phyloP scores from a whole-genome alignment of 2,797 vertebrate species.

The Mormyrus proboscirostris region DNA sequence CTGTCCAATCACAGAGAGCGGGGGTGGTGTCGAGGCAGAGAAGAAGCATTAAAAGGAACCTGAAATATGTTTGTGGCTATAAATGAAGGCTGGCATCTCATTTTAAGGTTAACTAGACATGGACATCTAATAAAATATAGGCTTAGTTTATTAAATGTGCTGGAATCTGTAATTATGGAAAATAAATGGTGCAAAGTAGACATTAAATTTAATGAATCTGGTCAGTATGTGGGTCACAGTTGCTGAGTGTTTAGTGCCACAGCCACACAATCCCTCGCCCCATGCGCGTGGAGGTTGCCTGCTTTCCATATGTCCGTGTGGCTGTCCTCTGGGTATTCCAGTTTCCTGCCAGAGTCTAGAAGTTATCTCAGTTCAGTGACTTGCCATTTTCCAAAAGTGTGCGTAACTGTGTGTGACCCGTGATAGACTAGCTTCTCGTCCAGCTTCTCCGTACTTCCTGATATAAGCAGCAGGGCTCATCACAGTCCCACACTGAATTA shows the following conservation, averaged over 20 bases:
- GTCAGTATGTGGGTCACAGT: not conserved
- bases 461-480: not conserved
- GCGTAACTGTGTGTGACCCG: not conserved
- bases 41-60: not conserved
- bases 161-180: not conserved
- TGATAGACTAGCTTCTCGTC: not conserved
- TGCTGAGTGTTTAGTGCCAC: not conserved
- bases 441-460: not conserved
- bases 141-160: not conserved
- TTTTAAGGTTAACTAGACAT: not conserved
- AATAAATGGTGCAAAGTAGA: not conserved
- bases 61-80: not conserved
- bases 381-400: not conserved
- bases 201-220: not conserved
- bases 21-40: not conserved
- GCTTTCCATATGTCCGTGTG: not conserved
- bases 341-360: not conserved
- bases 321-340: not conserved
- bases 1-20: not conserved
- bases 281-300: not conserved
- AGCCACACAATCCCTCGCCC: not conserved
- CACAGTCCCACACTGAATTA: too few relatives aligned
- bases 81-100: not conserved
- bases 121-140: not conserved
- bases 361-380: not conserved